Base-by-base conservation (phyloP, 2,113 vertebrate species). In the Crotophaga sulcirostris region DNA sequence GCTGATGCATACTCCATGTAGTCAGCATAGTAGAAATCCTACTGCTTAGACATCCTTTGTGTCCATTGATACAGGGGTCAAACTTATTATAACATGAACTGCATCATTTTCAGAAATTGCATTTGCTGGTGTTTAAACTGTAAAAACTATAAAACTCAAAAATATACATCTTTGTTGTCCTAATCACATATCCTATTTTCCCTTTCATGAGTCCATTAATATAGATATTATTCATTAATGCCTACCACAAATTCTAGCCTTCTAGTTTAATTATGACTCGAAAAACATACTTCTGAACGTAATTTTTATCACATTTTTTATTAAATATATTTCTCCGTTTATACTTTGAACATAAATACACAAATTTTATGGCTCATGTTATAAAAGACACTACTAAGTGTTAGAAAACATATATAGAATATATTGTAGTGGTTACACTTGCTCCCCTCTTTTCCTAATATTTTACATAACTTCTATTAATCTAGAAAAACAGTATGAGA, bases 291-390 rank as follows among this genome's bases (percentile, higher is more conserved):
- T 89, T 93, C 58, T 90, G 47, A 86, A 75, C 62, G 59, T 83
- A 74, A 47, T 75, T 96, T 95, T 93, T 93, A 93, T 63, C 64
- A 58, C 38, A 70, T 84, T 88, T 96, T 95, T 97, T 92, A 97
- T 96, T 95, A 96, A 97, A 96, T 19, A 56, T 79, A 91, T 90
- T 95, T 87, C 33, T 82, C 62, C 92, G 44, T 87, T 96, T 95
- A 94, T 63, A 87, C 55, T 96, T 94, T 68, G 29, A 76, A 94
- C 90, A 97, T 96, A 97, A 96, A 97, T 96, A 96, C 72, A 88
- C 33, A 87, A 69, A 33, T 88, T 95, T 93, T 91, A 95, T 93
- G 95, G 96, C 92, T 97, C 84, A 92, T 72, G 90, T 96, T 97
- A 97, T 72, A 95, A 90, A 95, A 95, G 25, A 91, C 69, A 85